Base-by-base conservation (phyloP, 2,797 vertebrate species). In the Neopelma chrysocephalum region DNA sequence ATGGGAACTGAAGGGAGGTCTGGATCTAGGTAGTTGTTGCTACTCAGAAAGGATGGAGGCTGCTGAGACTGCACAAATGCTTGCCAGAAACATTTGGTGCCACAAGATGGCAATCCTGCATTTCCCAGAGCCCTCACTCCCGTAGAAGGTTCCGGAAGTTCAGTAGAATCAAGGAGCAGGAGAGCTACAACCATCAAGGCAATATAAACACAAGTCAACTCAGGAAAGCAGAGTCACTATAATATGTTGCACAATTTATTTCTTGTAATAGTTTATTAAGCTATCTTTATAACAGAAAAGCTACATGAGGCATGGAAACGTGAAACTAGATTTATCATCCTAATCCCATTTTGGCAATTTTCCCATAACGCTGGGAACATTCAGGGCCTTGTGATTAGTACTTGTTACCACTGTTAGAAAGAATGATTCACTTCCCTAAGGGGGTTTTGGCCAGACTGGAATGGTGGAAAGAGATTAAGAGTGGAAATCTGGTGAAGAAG, bases 101-200 rank as follows among this genome's bases (percentile, higher is more conserved):
- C 96, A 97, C 95, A 93, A 96, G 96, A 81, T 96, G 96, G 95
- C 96, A 96, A 95, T 94, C 78, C 47, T 2, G 53, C 57, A 73
- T 87, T 95, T 94, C 72, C 75, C 54, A 89, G 40, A 82, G 62
- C 75, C 34, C 53, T 73, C 32, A 4, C 17, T 48, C 43, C 0
- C 0, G 20, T 57, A 47, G 96, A 96, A 96, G 56, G 89, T 97
- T 97, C 95, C 78, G 75, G 94, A 97, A 96, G 92, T 95, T 96
- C 84, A 66, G 51, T 2, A 64, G 62, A 83, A 87, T 42, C 78
- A 89, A 45, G 65, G 32, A 89, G 60, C 78, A 90, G 45, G 27
- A 66, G 16, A 86, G 58, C 45, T 54, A 50, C 57, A 51, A 25
- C 2, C 45, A 71, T 61, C 50, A 87, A 25, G 20, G 45, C 60